These are phyloP conservation scores for Ahaetulla prasina DNA, from an alignment of 2,113 vertebrate species.

Conservation along the genomic window DNA sequence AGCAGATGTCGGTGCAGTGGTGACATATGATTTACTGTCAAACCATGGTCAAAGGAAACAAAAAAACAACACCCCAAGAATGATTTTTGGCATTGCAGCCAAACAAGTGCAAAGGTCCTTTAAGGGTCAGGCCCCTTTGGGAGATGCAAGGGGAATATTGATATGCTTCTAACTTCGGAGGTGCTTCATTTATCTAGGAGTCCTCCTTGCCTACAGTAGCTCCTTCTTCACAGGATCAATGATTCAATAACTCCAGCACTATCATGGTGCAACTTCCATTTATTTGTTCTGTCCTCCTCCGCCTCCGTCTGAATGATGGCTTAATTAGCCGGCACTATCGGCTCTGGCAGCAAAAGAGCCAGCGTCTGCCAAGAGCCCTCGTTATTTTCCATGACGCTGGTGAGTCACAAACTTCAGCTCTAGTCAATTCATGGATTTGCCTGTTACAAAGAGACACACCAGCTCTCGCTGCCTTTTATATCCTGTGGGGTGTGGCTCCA, in stretches of 20 bases:
- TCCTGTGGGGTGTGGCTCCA: no score
- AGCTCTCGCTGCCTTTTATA: no score
- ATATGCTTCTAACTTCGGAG: slow-evolving; percentile 36
- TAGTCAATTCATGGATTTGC: no score
- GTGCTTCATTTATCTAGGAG: slow-evolving; percentile 53
- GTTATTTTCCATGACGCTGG: no score
- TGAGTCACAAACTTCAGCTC: no score
- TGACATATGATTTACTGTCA: slow-evolving; percentile 42
- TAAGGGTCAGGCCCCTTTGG: slow-evolving; percentile 32
- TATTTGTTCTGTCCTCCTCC: no score
- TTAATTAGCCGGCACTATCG: no score
- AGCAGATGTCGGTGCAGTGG: slow-evolving; percentile 41
- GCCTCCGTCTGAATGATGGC: no score
- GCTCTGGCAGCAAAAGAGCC: no score
- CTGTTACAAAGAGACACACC: no score
- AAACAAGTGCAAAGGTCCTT: slow-evolving; percentile 48
- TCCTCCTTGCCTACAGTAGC: background rate
- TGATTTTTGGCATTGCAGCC: slow-evolving; percentile 19
- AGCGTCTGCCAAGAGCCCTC: no score
- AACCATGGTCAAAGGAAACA: slow-evolving; percentile 34
- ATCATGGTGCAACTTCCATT: background rate
- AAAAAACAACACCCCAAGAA: background rate
- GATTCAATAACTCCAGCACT: background rate
- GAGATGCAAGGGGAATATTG: slow-evolving; percentile 38
- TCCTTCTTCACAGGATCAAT: background rate